Evolutionary conservation across 2,797 vertebrate species (phyloP).

Genomic region (Phoxinus dragarum): DNA sequence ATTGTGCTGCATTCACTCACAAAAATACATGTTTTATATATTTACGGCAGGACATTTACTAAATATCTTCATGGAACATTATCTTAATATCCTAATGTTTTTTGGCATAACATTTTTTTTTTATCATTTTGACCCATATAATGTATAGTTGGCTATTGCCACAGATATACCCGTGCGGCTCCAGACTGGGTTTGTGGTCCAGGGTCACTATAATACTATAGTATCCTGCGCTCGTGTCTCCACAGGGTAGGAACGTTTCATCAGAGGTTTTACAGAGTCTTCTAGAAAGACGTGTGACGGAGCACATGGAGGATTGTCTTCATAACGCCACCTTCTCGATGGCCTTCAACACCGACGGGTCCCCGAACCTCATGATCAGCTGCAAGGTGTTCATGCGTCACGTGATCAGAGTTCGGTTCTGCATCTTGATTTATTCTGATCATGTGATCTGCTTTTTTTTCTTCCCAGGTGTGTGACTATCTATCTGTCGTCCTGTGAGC

Average conservation of each 20-base stretch:
- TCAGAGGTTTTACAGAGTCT: conserved; percentile 75
- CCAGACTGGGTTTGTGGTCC: too few species aligned
- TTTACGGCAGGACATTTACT: too few species aligned
- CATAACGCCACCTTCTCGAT: conserved; percentile 85
- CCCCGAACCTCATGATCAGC: conserved; percentile 84
- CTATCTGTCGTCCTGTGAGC: conserved; percentile 75
- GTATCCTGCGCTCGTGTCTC: not conserved
- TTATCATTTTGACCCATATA: too few species aligned
- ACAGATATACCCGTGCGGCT: too few species aligned
- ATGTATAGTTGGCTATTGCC: too few species aligned
- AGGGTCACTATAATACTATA: too few species aligned
- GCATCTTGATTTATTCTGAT: not conserved
- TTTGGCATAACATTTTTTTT: too few species aligned
- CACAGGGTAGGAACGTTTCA: conserved; percentile 75
- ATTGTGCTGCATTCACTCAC: too few species aligned
- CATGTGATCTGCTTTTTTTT: not conserved
- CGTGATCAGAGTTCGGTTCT: not conserved
- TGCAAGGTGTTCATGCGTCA: conserved; percentile 76
- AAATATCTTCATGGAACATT: too few species aligned
- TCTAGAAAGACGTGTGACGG: conserved; percentile 80
- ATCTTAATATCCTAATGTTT: too few species aligned
- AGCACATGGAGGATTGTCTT: conserved; percentile 84
- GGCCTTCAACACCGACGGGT: conserved; percentile 74
- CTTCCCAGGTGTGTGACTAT: conserved; percentile 73
- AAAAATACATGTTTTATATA: too few species aligned